A percentile compares a stretch with the other conserved stretches of the same genome.
Conservation (phyloP, 2,113 vertebrate species). For the Phylloscopus trochiloides region DNA sequence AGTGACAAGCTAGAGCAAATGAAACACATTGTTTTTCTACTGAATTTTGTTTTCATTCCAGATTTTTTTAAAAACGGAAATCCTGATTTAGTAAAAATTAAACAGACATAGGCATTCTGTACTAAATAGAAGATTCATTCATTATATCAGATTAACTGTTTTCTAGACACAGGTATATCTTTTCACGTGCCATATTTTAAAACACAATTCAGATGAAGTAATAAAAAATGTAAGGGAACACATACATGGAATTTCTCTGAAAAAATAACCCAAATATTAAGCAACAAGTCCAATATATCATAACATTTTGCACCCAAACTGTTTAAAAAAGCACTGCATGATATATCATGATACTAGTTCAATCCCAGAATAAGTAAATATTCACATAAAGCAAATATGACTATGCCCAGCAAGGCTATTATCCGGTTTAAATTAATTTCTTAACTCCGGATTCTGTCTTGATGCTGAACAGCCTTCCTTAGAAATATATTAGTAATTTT, state of each 20-base stretch:
- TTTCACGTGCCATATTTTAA: neutral
- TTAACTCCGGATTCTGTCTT: neutral
- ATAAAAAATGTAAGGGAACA: neutral
- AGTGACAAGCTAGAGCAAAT: neutral
- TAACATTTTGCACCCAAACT: constrained; percentile 3
- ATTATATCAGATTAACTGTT: neutral
- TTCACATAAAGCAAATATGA: constrained; percentile 3
- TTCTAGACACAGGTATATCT: neutral
- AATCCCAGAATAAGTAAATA: constrained; percentile 34
- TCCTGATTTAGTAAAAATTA: neutral
- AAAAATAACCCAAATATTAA: neutral
- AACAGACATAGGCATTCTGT: neutral
- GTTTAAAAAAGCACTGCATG: neutral
- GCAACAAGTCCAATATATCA: neutral
- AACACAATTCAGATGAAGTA: neutral
- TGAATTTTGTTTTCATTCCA: neutral
- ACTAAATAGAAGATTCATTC: neutral
- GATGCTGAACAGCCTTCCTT: neutral
- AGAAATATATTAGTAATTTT: neutral
- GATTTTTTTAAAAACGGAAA: neutral
- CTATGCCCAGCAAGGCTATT: neutral
- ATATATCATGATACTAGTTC: neutral
- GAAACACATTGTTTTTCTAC: neutral
- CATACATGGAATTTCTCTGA: neutral
- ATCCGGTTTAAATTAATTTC: constrained; percentile 6